A percentile compares a stretch with the other conserved stretches of the same genome.
phyloP scores from a whole-genome alignment of 2,113 vertebrate genomes.

The Pedetes capensis region DNA sequence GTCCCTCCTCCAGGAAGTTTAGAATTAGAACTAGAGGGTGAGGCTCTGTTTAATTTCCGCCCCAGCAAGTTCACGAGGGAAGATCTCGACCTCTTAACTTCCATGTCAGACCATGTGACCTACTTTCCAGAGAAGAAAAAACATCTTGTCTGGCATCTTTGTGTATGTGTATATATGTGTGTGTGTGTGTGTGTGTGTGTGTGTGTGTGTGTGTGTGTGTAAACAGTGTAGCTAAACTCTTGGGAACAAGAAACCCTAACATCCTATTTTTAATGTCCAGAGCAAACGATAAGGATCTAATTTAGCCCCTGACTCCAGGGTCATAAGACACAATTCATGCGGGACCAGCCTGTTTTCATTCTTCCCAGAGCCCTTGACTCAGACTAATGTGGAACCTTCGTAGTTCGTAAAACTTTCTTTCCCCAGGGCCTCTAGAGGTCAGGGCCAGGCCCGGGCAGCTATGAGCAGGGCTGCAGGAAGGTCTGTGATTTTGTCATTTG shows the following conservation, averaged over 20 bases:
- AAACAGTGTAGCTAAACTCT: too few species aligned
- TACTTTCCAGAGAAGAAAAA: not conserved
- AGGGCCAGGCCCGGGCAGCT: not conserved
- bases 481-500: too few species aligned
- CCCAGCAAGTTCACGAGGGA: slow-evolving; percentile 10
- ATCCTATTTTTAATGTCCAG: slow-evolving; percentile 55
- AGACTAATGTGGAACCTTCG: rapidly evolving
- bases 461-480: not conserved
- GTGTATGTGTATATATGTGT: not conserved
- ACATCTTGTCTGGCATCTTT: slow-evolving; percentile 22
- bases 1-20: slow-evolving; percentile 23
- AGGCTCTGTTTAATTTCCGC: not conserved
- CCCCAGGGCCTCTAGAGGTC: not conserved
- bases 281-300: slow-evolving; percentile 5
- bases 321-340: not conserved
- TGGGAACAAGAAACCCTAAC: slow-evolving; percentile 36
- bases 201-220: not conserved
- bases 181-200: not conserved
- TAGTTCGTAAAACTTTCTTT: not conserved
- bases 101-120: slow-evolving; percentile 2
- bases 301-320: not conserved
- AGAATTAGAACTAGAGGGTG: slow-evolving; percentile 47
- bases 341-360: not conserved
- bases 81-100: not conserved
- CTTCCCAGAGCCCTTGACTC: not conserved